These are phyloP conservation scores for Odocoileus hemionus DNA, from an alignment of 2,113 vertebrate genomes.

Conservation along the genomic window DNA sequence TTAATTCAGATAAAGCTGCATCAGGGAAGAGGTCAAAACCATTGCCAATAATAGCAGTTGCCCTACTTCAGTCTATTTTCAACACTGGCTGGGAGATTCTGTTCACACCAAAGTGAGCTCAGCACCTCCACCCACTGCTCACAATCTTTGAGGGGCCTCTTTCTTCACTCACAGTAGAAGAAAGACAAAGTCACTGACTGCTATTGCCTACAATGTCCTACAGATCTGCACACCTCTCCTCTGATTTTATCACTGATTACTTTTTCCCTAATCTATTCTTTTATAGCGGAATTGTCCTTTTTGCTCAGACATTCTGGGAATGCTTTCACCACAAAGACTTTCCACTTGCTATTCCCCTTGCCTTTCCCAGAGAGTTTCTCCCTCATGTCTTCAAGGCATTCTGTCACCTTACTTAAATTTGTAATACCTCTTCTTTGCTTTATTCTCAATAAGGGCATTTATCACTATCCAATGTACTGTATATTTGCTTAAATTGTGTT, in stretches of 20 bases:
- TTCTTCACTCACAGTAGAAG: not conserved
- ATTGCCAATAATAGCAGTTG: slow-evolving; percentile 48
- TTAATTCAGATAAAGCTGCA: slow-evolving; percentile 58
- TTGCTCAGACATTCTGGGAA: not conserved
- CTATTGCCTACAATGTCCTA: not conserved
- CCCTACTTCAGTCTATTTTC: slow-evolving; percentile 48
- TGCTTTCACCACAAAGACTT: not conserved
- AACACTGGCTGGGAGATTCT: not conserved
- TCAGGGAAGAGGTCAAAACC: slow-evolving; percentile 24
- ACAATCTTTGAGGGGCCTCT: not conserved
- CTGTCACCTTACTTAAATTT: not conserved
- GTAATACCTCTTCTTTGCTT: not conserved
- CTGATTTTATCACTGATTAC: not conserved
- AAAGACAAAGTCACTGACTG: not conserved
- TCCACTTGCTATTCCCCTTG: not conserved
- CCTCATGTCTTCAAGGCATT: not conserved
- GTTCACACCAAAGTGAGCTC: not conserved
- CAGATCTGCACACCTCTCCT: not conserved
- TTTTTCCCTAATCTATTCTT: not conserved
- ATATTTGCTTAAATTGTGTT: not conserved
- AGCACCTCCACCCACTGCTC: not conserved
- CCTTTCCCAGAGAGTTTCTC: not conserved
- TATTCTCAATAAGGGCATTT: not conserved
- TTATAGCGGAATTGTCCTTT: not conserved
- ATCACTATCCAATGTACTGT: not conserved